Base-by-base conservation (phyloP, 1,140 invertebrate species). In the Manduca sexta region DNA sequence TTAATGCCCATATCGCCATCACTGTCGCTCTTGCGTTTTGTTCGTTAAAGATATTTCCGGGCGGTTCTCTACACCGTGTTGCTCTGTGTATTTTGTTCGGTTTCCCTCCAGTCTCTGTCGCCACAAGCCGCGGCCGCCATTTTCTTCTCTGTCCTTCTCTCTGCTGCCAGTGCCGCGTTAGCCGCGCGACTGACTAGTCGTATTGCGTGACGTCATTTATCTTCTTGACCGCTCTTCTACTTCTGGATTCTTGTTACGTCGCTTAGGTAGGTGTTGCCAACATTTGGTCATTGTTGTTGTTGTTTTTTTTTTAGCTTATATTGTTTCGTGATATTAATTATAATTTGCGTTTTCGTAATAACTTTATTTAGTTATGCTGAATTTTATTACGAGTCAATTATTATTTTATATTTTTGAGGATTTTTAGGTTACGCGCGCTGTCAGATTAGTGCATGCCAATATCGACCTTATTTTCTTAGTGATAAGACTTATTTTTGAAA, bases 131-230 rank as follows among this genome's bases (percentile, higher is more conserved):
- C 53, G 72, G 66, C 74, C 49, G 75, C 80, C 80, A 81, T 84
- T 79, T 84, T 84, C 80, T 84, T 84, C 77, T 80, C 72, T 74
- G 63, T 81, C 71, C 56, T 76, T 78, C 71, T 56, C 74, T 78
- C 75, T 81, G 69, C 77, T 69, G 68, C 70, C 72, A 84, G 80
- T 84, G 55, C 51, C 44, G 62, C 45, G 53, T 58, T 29, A 54
- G 52, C 63, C 69, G 71, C 56, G 75, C 45, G 38, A 54, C 46
- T 41, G 72, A 50, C 45, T 52, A 61, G 68, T 58, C 63, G 77
- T 74, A 48, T 65, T 40, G 64, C 55, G 57, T 48, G 33, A 34
- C 26, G 53, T 46, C 49, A 45, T 64, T 45, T 51, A 56, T 73
- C 77, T 83, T 78, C 79, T 80, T 56, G 49, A 62, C 70, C 50